Evolutionary conservation across 2,797 vertebrate species (phyloP), one percentile per base, ranked within the genome.

Genomic region (Diceros bicornis): DNA sequence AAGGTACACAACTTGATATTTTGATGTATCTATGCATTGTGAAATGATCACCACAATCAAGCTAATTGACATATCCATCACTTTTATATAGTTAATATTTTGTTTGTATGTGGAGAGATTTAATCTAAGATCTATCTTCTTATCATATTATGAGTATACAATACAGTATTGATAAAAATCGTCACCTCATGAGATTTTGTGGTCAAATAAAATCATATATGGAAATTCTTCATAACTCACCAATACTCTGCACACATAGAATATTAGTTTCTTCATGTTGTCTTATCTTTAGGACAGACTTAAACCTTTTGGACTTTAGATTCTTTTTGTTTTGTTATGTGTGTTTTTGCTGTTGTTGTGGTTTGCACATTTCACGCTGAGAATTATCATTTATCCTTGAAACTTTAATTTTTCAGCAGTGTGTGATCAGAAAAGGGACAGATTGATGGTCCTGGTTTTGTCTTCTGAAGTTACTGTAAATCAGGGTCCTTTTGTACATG

Each of bases 221-320:
- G 27, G 47, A 86, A 96, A 71, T 86, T 85, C 34, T 94, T 69
- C 1, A 55, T 83, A 55, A 86, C 7, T 64, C n/a, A 86, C 32
- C 47, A 74, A 13, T 57, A 62, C 41, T 91, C 52, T 64, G 9
- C 7, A 62, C 23, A 62, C 11, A 50, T 12, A 32, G 34, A 89
- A 47, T 68, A 89, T 34, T 89, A 59, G 83, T 95, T 95, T 89
- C 50, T 92, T 90, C 13, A 29, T 50, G 23, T 8, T 14, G 6
- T 13, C 13, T 64, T 94, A 52, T 75, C 50, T 93, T 84, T 72
- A 90, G 55, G n/a, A 55, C 21, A 96, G 74, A 57, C 2, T 55
- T 59, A 57, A 77, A 93, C n/a, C 41, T 92, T 94, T 95, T 59
- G 14, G 32, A 91, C 55, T 94, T 93, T 50, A 72, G 59, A 55